phyloP scores from a whole-genome alignment of 2,888 invertebrate species.

The Heliconius aoede region DNA sequence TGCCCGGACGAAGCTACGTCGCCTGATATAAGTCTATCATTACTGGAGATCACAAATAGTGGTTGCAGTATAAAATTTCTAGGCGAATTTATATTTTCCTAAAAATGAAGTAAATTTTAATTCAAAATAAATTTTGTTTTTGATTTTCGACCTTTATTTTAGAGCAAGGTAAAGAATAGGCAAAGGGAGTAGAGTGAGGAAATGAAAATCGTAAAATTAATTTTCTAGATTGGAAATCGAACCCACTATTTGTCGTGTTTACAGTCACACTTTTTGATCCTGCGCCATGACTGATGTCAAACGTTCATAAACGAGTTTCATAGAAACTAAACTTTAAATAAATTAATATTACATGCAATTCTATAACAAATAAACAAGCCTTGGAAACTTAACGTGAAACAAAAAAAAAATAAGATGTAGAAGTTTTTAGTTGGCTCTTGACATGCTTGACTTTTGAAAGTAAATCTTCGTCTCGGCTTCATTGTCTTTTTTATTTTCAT shows the following conservation, averaged over 20 bases:
- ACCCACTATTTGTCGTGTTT: too few relatives aligned
- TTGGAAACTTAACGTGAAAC: constrained; percentile 8
- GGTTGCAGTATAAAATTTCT: background rate
- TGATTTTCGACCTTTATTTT: too few relatives aligned
- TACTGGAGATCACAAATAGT: constrained; percentile 16
- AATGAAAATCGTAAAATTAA: too few relatives aligned
- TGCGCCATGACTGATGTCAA: too few relatives aligned
- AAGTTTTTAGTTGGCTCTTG: constrained; percentile 34
- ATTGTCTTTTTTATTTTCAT: constrained; percentile 32
- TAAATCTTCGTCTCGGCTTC: constrained; percentile 16
- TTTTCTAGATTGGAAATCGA: too few relatives aligned
- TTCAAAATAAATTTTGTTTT: background rate
- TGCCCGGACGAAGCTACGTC: background rate
- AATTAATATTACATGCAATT: background rate
- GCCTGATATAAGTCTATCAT: constrained; percentile 5
- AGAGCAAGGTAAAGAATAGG: too few relatives aligned
- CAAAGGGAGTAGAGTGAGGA: too few relatives aligned
- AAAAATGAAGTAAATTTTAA: background rate
- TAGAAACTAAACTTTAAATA: too few relatives aligned
- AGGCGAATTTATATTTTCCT: background rate
- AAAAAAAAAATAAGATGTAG: constrained; percentile 19
- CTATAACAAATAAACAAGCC: background rate
- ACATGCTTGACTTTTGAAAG: constrained; percentile 25
- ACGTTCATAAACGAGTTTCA: too few relatives aligned
- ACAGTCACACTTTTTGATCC: too few relatives aligned